Conservation (phyloP, 1,140 invertebrate genomes). For the Drosophila subpulchrella region DNA sequence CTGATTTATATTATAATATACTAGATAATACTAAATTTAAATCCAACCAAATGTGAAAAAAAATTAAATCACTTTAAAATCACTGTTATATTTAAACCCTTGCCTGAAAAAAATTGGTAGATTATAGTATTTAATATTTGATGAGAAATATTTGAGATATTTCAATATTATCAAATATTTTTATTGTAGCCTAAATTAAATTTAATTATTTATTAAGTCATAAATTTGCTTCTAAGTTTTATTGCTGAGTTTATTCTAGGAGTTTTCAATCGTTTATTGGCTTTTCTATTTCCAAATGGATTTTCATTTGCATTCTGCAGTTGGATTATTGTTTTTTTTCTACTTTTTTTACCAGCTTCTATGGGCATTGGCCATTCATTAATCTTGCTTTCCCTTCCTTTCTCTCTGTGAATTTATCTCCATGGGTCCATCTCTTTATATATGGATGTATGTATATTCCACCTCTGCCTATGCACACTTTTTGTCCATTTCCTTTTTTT, state of each 20-base stretch:
- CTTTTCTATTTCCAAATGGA: conserved; percentile 28
- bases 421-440: background rate
- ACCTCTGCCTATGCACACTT: conserved; percentile 20
- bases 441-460: background rate
- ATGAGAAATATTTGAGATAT: too few species aligned
- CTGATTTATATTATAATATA: background rate
- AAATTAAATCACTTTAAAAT: too few species aligned
- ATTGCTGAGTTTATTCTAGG: background rate
- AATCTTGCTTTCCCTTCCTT: conserved; percentile 5
- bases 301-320: conserved; percentile 15
- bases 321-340: conserved; percentile 4
- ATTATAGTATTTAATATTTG: too few species aligned
- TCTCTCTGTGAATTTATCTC: conserved; percentile 16
- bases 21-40: too few species aligned
- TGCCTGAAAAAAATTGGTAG: too few species aligned
- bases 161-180: too few species aligned
- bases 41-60: too few species aligned
- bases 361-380: conserved; percentile 16
- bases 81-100: too few species aligned
- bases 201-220: too few species aligned
- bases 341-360: conserved; percentile 1
- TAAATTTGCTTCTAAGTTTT: too few species aligned
- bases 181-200: too few species aligned
- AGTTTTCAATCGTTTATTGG: background rate
- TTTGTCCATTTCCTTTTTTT: conserved; percentile 60